phyloP scores from a whole-genome alignment of 35 echinoderm and acorn worm genomes.

The Ophiothrix spiculata region DNA sequence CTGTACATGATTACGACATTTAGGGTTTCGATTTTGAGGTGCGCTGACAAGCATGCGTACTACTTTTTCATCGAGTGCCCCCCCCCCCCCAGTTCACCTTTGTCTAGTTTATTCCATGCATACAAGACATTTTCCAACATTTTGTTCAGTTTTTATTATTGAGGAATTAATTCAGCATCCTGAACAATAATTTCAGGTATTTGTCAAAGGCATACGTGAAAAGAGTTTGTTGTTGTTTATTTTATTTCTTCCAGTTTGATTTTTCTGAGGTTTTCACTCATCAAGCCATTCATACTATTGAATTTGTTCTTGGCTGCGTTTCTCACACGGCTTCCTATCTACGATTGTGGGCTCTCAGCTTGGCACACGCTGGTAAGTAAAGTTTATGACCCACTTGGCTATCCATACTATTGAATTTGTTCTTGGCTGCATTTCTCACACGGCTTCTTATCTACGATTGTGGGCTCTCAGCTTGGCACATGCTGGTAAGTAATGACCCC shows the following conservation, averaged over 20 bases:
- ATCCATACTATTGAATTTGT: constrained; percentile 88
- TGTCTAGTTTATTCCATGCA: no score
- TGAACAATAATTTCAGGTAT: no score
- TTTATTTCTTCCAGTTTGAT: constrained; percentile 84
- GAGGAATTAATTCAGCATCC: no score
- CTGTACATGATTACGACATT: no score
- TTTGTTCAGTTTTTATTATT: no score
- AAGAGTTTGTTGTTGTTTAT: no score
- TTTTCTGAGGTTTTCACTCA: constrained; percentile 49
- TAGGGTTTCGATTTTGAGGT: no score
- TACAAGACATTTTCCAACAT: no score
- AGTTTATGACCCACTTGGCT: constrained; percentile 27
- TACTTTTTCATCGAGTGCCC: no score
- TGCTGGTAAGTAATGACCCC: constrained; percentile 32
- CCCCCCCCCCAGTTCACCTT: no score
- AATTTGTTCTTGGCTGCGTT: constrained; percentile 78
- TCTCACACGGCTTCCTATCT: constrained; percentile 87
- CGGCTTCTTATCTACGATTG: constrained; percentile 78
- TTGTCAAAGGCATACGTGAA: no score
- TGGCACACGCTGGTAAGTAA: constrained; percentile 84
- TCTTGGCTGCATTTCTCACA: constrained; percentile 84
- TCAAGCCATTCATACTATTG: constrained; percentile 74
- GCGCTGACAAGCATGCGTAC: no score
- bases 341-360: constrained; percentile 87
- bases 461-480: constrained; percentile 95